Conservation (phyloP, 2,797 vertebrate genomes). For the Esox masquinongy region DNA sequence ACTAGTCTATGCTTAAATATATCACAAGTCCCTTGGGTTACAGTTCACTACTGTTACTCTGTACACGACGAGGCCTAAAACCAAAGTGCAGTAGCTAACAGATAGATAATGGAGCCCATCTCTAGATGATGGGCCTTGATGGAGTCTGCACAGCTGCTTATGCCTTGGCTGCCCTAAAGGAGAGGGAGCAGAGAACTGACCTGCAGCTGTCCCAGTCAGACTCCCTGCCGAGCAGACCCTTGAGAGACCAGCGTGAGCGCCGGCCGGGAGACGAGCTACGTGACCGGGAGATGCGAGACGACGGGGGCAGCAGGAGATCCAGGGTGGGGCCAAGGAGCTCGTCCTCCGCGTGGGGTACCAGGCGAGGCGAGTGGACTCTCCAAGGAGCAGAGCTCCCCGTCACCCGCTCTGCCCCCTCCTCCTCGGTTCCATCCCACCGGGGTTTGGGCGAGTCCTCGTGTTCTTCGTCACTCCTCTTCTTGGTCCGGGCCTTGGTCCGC, state of each 20-base stretch:
- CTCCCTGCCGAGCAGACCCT: slow-evolving; percentile 75
- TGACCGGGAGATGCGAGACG: slow-evolving; percentile 66
- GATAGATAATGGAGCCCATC: slow-evolving; percentile 32
- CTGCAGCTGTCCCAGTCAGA: slow-evolving; percentile 77
- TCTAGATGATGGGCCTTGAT: slow-evolving; percentile 5
- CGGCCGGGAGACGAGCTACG: slow-evolving; percentile 74
- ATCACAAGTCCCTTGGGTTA: neutral
- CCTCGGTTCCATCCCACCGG: slow-evolving; percentile 26
- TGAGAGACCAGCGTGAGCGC: slow-evolving; percentile 74
- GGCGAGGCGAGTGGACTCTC: slow-evolving; percentile 35
- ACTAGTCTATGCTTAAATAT: neutral
- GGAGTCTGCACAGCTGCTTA: neutral
- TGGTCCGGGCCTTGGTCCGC: slow-evolving; percentile 50
- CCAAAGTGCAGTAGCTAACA: slow-evolving; percentile 25
- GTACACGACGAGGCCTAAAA: slow-evolving; percentile 21
- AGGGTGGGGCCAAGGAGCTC: slow-evolving; percentile 45
- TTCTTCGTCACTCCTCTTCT: slow-evolving; percentile 44
- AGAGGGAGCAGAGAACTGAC: slow-evolving; percentile 67
- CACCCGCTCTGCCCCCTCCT: slow-evolving; percentile 10
- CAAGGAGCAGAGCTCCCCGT: slow-evolving; percentile 5
- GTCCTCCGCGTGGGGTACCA: slow-evolving; percentile 47
- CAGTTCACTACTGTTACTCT: neutral
- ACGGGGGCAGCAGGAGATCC: slow-evolving; percentile 64
- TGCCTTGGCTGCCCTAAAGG: neutral
- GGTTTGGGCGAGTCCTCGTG: slow-evolving; percentile 4